These are phyloP conservation scores for Lucifuga dentata DNA, from an alignment of 2,113 vertebrate genomes.

Conservation along the genomic window DNA sequence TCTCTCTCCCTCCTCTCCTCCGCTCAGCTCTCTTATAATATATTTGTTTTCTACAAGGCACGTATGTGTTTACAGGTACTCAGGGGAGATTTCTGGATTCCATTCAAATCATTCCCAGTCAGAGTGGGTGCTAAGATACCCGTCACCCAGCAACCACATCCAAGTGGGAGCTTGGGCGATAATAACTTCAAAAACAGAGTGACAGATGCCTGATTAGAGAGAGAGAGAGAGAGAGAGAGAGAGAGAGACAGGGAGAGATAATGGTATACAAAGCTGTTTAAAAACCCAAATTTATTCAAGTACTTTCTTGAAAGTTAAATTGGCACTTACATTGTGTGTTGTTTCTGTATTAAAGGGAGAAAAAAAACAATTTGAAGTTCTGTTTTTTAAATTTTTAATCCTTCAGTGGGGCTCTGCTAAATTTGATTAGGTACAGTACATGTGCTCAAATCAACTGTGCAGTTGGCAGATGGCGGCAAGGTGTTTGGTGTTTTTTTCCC, in stretches of 20 bases:
- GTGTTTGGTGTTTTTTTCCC: constrained; percentile 71
- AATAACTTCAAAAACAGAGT: constrained; percentile 99
- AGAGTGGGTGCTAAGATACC: constrained; percentile 99
- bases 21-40: constrained; percentile 83
- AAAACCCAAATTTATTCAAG: constrained; percentile 97
- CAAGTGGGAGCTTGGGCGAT: constrained; percentile 99
- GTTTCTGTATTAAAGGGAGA: constrained; percentile 79
- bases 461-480: constrained; percentile 87
- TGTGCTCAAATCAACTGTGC: constrained; percentile 89
- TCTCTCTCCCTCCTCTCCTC: constrained; percentile 76
- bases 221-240: constrained; percentile 92
- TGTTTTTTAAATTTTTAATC: constrained; percentile 66
- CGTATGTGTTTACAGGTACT: constrained; percentile 99
- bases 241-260: constrained; percentile 87
- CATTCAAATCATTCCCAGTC: constrained; percentile 99
- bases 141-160: constrained; percentile 99
- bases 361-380: constrained; percentile 43
- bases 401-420: constrained; percentile 84
- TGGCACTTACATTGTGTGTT: constrained; percentile 84
- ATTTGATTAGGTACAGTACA: constrained; percentile 96
- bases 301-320: constrained; percentile 98
- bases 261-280: constrained; percentile 93
- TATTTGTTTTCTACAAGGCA: constrained; percentile 99
- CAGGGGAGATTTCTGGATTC: constrained; percentile 99
- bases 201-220: constrained; percentile 99